Base-by-base conservation (phyloP, 2,113 vertebrate genomes). In the Gasterosteus nipponicus region DNA sequence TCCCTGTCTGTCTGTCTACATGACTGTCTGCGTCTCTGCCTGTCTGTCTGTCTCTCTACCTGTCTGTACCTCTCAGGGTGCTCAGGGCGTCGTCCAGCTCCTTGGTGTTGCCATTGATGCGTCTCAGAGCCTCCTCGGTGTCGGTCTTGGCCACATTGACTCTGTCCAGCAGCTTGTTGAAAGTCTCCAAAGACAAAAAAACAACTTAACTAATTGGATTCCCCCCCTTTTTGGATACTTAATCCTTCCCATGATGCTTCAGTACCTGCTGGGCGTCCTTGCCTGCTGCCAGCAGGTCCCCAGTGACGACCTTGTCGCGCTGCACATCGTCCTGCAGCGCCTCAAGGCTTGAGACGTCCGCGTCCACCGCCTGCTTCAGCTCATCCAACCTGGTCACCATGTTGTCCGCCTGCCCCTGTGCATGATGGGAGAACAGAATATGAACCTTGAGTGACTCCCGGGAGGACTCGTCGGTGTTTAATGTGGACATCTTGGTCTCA, bases 1-100 rank as follows among this genome's bases (percentile, higher is more conserved):
- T 54, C 22, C 4, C 29, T 16, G 6, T 16, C 31, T 18, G 2
- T 8, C 26, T 0, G 3, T 54, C 19, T 12, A 4, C 26, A n/a
- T 9, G 1, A 3, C 56, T 1, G 3, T 54, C 19, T 14, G 11
- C 14, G 22, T 14, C 0, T 15, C 22, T 15, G 5, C 14, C 22
- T 29, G 10, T 26, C 53, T 54, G 7, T 29, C 26, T 7, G n/a
- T 31, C 5, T 7, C 5, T 19, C 12, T 4, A 2, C 18, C 26
- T 6, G 3, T 2, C 5, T 1, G 65, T 0, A 98, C 98, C 98
- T 93, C 73, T 92, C 44, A 99, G 95, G 29, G 90, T 95, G 58
- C 91, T 91, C n/a, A 97, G 89, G 61, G 95, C 93, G 46, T 90
- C 89, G 4, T 97, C 94, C 77, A 99, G 92, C 68, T 95, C 93